Conservation (phyloP, 2,113 vertebrate species). For the Crotalus viridis region DNA sequence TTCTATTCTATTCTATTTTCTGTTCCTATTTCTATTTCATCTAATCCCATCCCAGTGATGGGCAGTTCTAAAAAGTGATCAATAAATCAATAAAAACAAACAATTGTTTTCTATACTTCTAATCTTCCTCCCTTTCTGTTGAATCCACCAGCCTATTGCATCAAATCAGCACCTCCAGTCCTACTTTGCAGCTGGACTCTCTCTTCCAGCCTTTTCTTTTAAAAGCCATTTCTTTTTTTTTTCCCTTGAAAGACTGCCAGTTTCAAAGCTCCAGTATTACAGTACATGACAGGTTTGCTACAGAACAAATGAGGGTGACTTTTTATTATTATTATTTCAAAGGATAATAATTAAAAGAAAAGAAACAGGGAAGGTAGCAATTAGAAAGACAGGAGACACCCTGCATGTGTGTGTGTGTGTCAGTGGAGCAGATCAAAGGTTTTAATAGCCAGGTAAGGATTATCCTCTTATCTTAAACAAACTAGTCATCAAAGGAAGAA, state of each 20-base stretch:
- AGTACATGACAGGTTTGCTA: background rate
- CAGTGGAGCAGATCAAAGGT: background rate
- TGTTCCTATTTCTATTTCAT: no score
- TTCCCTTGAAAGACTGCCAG: background rate
- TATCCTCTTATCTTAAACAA: background rate
- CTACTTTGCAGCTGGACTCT: background rate
- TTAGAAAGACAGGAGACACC: background rate
- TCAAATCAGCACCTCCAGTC: background rate
- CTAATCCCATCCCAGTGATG: no score
- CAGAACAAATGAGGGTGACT: background rate
- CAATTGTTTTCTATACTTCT: background rate
- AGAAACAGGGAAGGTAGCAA: background rate
- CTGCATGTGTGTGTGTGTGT: background rate
- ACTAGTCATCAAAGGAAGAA: background rate
- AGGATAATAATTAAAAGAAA: background rate
- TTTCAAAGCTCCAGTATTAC: background rate
- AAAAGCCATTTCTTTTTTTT: background rate
- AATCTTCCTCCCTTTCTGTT: no score
- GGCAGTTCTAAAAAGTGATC: no score
- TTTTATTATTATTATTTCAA: background rate
- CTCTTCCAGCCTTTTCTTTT: background rate
- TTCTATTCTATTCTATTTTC: no score
- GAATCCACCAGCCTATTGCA: background rate
- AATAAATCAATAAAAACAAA: no score
- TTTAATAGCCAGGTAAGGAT: background rate